Base-by-base conservation (phyloP, 2,113 vertebrate genomes). In the Vimba vimba region DNA sequence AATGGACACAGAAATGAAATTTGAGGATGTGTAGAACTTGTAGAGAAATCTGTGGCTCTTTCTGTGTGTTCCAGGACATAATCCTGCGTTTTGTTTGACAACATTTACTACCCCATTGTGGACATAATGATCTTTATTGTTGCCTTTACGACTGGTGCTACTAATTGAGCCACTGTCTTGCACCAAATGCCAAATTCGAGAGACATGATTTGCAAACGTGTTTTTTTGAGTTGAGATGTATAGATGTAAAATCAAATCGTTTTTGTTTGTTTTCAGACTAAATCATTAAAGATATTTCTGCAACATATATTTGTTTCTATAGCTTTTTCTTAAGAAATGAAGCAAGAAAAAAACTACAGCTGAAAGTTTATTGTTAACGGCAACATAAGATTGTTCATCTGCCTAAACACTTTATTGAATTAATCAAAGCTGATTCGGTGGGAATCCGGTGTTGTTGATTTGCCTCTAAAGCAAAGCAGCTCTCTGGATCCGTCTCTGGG, bases 161-260 rank as follows among this genome's bases (percentile, higher is more conserved):
- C 89, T 86, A 88, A 90, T 83, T 62, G 87, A 88, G 86, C 88
- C 87, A 89, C 92, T 87, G 71, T 90, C 85, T 64, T 85, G 90
- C 85, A 88, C 90, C 86, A 89, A 91, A 93, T 91, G 93, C 94
- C 94, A 95, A 95, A 94, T 75, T 52, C 74, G 66, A 80, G 83
- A 92, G 83, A 84, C 76, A 43, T 62, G 59, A 86, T 45, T 75
- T 4, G 0, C 8, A 43, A 57, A 55, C 4, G 6, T 71, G 45
- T 69, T 47, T 82, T 50, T 59, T 71, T 55, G 43, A 57, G 27
- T 52, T 82, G 15, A 57, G 43, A 83, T 73, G 23, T 25, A 45
- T n/a, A 12, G 12, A 43, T 71, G 47, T 27, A 69, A 47, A 39
- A 39, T 79, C 2, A 4, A 30, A 27, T 64, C 30, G 60, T 78